phyloP scores from a whole-genome alignment of 1,140 invertebrate species.

The Drosophila quadrilineata region DNA sequence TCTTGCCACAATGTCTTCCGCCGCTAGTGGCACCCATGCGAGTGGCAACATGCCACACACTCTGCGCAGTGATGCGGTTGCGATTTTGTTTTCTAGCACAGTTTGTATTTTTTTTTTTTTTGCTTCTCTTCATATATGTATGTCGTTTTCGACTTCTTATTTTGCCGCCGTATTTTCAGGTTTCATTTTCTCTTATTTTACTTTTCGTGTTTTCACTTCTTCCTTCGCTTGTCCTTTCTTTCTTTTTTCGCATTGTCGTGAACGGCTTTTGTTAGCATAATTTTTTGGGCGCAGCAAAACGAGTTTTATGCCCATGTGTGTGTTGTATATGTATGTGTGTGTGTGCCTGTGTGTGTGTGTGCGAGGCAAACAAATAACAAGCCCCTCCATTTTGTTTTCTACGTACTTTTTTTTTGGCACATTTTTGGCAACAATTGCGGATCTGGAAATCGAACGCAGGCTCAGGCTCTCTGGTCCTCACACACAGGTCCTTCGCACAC shows the following conservation, averaged over 20 bases:
- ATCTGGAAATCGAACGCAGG: slow-evolving; percentile 64
- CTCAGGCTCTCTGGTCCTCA: too few species aligned
- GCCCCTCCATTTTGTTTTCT: slow-evolving; percentile 20
- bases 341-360: slow-evolving; percentile 23
- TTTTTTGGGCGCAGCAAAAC: slow-evolving; percentile 47
- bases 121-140: too few species aligned
- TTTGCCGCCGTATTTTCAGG: not conserved
- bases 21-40: too few species aligned
- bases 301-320: slow-evolving; percentile 10
- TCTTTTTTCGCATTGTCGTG: slow-evolving; percentile 36
- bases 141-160: not conserved
- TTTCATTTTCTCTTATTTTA: slow-evolving; percentile 2
- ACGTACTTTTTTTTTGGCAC: slow-evolving; percentile 20
- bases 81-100: slow-evolving; percentile 21
- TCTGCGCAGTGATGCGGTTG: slow-evolving; percentile 1
- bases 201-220: not conserved
- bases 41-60: not conserved
- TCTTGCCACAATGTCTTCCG: slow-evolving; percentile 41
- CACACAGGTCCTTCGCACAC: slow-evolving; percentile 34
- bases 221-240: not conserved
- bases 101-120: too few species aligned
- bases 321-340: not conserved
- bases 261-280: slow-evolving; percentile 74
- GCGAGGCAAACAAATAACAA: slow-evolving; percentile 37
- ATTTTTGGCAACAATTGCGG: slow-evolving; percentile 61